Evolutionary conservation across 2,797 vertebrate genomes (phyloP).

Genomic region (Alosa sapidissima): DNA sequence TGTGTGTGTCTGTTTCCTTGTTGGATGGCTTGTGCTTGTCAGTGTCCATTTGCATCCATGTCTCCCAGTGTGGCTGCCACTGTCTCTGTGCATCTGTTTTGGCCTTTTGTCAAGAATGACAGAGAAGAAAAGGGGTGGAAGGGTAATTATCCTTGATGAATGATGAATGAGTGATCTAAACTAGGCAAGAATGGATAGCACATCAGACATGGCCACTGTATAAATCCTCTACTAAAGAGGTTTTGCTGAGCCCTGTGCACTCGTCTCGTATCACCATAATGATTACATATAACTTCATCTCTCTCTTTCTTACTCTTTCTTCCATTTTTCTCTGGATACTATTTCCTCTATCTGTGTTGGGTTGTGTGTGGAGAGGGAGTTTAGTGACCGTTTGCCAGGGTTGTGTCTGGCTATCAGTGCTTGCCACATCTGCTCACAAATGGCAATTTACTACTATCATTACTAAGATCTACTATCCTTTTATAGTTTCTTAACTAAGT

Average conservation of each 20-base stretch:
- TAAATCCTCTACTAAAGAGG: neutral
- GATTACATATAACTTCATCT: neutral
- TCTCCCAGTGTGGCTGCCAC: neutral
- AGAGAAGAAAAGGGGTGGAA: neutral
- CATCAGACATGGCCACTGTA: neutral
- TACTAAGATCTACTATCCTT: neutral
- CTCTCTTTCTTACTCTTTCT: neutral
- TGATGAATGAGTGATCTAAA: neutral
- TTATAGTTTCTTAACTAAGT: neutral
- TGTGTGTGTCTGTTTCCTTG: neutral
- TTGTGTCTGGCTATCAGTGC: neutral
- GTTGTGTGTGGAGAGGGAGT: neutral
- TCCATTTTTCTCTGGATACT: neutral
- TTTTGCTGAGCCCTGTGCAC: neutral
- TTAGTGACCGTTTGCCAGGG: neutral
- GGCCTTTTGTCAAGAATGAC: neutral
- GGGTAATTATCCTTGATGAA: neutral
- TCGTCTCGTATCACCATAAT: neutral
- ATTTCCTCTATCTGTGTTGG: neutral
- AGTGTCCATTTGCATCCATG: neutral
- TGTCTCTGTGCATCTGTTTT: neutral
- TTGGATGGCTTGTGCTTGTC: neutral
- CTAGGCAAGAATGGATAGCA: neutral
- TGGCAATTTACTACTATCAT: neutral
- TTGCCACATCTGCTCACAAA: neutral